A percentile compares a stretch with the other conserved stretches of the same genome.
Conservation (phyloP, 2,113 vertebrate species). For the Scolopax mira region DNA sequence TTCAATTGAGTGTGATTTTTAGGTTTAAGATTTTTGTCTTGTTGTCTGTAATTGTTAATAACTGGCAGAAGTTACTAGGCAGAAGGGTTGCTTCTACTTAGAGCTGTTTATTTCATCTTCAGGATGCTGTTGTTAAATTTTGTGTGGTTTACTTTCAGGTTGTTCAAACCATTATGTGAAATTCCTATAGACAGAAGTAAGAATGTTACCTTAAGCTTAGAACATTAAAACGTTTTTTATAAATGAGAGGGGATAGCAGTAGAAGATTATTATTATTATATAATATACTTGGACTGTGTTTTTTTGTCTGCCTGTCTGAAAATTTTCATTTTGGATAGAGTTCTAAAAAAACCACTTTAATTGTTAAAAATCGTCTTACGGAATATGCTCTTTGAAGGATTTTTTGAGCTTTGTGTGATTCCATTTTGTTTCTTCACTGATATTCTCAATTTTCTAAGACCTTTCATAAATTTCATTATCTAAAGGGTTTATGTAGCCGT, state of each 20-base stretch:
- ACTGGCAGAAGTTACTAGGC: neutral
- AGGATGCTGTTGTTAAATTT: neutral
- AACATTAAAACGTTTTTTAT: neutral
- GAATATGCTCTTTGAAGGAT: neutral
- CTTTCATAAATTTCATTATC: neutral
- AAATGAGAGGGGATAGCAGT: neutral
- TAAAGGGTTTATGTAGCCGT: neutral
- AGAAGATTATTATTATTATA: neutral
- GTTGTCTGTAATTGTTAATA: neutral
- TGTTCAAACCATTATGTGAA: neutral
- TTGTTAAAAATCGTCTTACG: neutral
- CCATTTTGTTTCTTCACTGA: neutral
- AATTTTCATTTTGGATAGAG: neutral
- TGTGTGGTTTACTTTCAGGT: neutral
- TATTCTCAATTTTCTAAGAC: neutral
- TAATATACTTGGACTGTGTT: neutral
- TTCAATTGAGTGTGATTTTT: neutral
- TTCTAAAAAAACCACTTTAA: neutral
- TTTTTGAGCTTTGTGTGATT: neutral
- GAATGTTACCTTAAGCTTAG: neutral
- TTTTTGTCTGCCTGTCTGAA: neutral
- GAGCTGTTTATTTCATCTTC: neutral
- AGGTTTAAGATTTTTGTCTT: neutral
- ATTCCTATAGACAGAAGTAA: neutral
- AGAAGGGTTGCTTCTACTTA: neutral